Conservation (phyloP, 2,888 invertebrate genomes). For the Hyposoter dolosus region DNA sequence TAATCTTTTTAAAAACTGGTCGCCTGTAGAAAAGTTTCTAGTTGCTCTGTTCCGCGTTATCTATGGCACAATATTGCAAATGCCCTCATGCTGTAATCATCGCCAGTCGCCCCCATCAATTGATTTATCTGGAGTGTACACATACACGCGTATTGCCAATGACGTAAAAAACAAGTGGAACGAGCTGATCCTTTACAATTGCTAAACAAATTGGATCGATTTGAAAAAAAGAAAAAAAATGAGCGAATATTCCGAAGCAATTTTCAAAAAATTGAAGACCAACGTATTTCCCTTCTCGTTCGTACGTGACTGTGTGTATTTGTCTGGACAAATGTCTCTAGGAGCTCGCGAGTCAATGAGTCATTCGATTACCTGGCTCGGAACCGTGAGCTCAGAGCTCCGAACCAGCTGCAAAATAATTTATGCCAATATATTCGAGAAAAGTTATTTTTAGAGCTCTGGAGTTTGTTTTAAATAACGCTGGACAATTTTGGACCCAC, state of each 20-base stretch:
- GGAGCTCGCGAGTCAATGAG: constrained; percentile 51
- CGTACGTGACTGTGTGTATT: neutral
- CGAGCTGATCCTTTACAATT: too few species aligned
- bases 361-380: constrained; percentile 51
- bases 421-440: constrained; percentile 2
- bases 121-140: neutral
- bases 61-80: neutral
- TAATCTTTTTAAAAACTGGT: neutral
- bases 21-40: neutral
- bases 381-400: neutral
- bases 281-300: neutral
- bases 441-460: neutral
- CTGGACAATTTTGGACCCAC: neutral
- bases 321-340: constrained; percentile 22
- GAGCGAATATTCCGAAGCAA: neutral
- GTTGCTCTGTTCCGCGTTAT: neutral
- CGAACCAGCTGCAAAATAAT: neutral
- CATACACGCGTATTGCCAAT: neutral
- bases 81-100: neutral
- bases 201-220: too few species aligned
- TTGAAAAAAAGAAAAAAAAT: neutral
- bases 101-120: neutral
- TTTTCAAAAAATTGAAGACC: neutral
- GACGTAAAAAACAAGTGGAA: too few species aligned
- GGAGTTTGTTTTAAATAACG: neutral